Evolutionary conservation across 1,140 invertebrate genomes (phyloP), one percentile per base, ranked within the genome.

Genomic region (Atta texana): DNA sequence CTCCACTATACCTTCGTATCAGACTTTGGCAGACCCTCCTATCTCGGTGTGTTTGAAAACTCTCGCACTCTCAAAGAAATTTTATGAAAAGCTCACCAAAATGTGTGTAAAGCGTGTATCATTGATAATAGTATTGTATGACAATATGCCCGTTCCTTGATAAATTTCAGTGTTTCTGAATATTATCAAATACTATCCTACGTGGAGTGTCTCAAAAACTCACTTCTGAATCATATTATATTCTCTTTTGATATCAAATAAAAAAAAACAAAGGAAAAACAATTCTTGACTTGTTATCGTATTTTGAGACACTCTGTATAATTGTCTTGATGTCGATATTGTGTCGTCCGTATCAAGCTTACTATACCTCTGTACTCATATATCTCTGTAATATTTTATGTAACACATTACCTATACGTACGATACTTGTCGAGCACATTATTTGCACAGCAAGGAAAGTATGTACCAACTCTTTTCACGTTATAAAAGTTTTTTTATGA

Each of bases 21-120:
- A 75, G 71, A 49, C 31, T 82, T 80, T 77, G 34, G 39, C 57
- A 87, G 81, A 64, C n/a, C 84, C 64, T 77, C 16, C 72, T 84
- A 44, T 63, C 31, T 87, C 72, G 74, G 51, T 89, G 89, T 89
- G 61, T 84, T 71, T 78, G 49, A 89, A 82, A 44, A 59, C 76
- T 90, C 16, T 86, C 55, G 86, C 72, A 89, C 72, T 89, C 39
- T 76, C 57, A 16, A 55, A 81, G 34, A 64, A 61, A 18, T 88
- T 82, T 88, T 81, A 82, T 81, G 61, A 71, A 80, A 81, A 49
- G 10, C 7, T 87, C 72, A 68, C 49, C 51, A 69, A 69, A 61
- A 74, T 84, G 39, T 84, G 28, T 84, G 80, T 84, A 34, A 74
- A 84, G 24, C 80, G 24, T 82, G 57, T 68, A 57, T 14, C 39